A percentile compares a stretch with the other conserved stretches of the same genome.
phyloP scores from a whole-genome alignment of 2,113 vertebrate species.

The Chinchilla lanigera region DNA sequence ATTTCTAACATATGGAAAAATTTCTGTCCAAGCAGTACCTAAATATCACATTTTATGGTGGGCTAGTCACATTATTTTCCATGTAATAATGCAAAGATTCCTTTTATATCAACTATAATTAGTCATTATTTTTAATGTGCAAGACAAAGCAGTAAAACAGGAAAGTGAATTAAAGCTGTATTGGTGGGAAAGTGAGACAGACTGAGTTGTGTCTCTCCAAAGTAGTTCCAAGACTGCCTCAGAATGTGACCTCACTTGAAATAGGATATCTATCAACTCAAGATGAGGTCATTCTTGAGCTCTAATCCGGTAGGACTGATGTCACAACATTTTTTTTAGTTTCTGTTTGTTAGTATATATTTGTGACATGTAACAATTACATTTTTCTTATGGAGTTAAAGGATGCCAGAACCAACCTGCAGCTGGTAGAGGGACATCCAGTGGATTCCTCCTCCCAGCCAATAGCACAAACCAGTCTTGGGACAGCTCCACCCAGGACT shows the following conservation, averaged over 20 bases:
- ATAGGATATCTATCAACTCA: neutral
- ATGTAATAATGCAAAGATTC: neutral
- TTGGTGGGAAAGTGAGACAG: neutral
- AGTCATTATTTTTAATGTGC: neutral
- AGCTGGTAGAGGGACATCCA: rapidly evolving
- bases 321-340: neutral
- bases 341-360: neutral
- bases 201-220: neutral
- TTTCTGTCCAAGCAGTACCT: neutral
- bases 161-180: neutral
- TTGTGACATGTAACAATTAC: neutral
- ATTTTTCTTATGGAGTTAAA: neutral
- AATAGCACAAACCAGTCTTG: no score
- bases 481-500: neutral
- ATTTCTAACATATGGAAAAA: neutral
- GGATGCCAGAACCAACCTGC: neutral
- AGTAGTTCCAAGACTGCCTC: neutral
- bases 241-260: neutral
- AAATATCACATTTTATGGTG: neutral
- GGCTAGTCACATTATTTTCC: neutral
- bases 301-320: neutral
- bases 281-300: neutral
- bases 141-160: neutral
- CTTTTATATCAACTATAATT: neutral
- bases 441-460: rapidly evolving